Evolutionary conservation across 2,797 vertebrate species (phyloP), one percentile per base, ranked within the genome.

Genomic region (Catostomus latipinnis): DNA sequence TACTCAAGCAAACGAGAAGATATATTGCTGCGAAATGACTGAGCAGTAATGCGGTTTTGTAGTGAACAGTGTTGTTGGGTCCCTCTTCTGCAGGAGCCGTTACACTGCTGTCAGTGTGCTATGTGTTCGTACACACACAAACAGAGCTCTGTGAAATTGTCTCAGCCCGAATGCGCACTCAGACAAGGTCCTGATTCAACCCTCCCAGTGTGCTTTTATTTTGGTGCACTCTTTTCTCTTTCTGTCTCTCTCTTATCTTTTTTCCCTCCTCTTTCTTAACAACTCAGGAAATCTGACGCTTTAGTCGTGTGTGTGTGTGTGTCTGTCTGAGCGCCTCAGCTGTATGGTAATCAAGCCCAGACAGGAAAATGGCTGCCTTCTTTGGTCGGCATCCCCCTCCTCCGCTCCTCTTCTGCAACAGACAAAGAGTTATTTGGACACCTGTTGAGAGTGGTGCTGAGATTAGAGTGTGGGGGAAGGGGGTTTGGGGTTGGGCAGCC

Each of bases 381-480:
- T 93, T 92, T 91, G 89, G 88, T 89, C 76, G 85, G 90, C 86
- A 90, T 86, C 84, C 91, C 34, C 34, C 34, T 84, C 79, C 83
- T 80, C 76, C 81, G 83, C 83, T 81, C 75, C 75, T 82, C 89
- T 90, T 91, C 85, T 88, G 88, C 82, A 86, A 87, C 88, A 94
- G 91, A 96, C 95, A 96, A 96, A 96, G 94, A 92, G 83, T 92
- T 95, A 93, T 96, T 96, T 95, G 93, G 95, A 95, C 95, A 96
- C 95, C 95, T 96, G 95, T 96, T 95, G 93, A 94, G 90, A 91
- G 86, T 89, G 74, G 90, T 88, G 91, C 91, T 91, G 92, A 95
- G 93, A 95, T 94, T 95, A 95, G 92, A 91, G 86, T 9, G 5
- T 67, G 88, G 89, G 88, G 85, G 86, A 88, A 88, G 88, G 87